Evolutionary conservation across 2,113 vertebrate species (phyloP).

Genomic region (Apistogramma diplotaenia): DNA sequence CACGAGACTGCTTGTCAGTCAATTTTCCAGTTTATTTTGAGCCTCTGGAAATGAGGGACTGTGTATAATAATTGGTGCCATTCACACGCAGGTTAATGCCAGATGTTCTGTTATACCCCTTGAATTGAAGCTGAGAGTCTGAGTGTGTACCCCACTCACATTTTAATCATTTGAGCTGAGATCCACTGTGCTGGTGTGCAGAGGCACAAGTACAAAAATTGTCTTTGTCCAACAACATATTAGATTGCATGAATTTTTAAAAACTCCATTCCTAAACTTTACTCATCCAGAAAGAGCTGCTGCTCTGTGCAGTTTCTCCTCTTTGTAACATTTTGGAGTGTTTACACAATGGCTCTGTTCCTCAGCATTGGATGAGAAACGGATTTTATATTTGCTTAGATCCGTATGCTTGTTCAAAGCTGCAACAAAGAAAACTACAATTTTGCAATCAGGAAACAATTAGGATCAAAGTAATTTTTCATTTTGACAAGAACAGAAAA

Average conservation of each 20-base stretch:
- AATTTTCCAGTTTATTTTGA: neutral
- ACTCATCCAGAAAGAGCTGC: neutral
- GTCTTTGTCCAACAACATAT: neutral
- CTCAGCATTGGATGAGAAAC: neutral
- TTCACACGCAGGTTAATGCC: neutral
- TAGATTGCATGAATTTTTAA: neutral
- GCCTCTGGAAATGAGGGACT: neutral
- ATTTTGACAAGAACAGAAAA: neutral
- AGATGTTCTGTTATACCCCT: neutral
- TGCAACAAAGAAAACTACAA: neutral
- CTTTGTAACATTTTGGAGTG: neutral
- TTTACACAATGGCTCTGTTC: neutral
- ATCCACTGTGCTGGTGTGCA: neutral
- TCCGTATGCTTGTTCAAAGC: neutral
- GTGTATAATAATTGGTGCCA: neutral
- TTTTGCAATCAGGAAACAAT: neutral
- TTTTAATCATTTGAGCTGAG: neutral
- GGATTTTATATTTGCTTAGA: slow-evolving; percentile 1
- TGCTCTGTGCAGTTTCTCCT: neutral
- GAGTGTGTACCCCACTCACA: neutral
- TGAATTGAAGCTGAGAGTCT: neutral
- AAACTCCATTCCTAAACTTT: neutral
- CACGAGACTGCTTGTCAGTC: neutral
- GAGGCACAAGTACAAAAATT: neutral
- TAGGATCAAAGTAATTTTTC: neutral